Percentiles rank a stretch among this genome's conserved stretches.
phyloP scores from a whole-genome alignment of 2,797 vertebrate species.

The Toxotes lorentzi region DNA sequence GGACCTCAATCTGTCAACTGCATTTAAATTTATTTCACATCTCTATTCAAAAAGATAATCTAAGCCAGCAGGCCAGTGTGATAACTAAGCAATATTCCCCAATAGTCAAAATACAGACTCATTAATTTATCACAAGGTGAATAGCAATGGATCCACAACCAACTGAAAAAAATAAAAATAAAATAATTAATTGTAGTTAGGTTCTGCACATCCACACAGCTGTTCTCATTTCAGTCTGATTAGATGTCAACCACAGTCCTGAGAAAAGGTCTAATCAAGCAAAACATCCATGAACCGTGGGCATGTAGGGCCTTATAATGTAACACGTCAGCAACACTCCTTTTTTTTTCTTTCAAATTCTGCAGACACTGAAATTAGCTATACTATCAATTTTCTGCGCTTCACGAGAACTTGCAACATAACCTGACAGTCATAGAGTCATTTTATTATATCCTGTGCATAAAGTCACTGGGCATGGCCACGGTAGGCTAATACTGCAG shows the following conservation, averaged over 20 bases:
- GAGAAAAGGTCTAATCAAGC: constrained; percentile 7
- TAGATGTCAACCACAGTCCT: background rate
- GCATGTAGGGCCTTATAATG: background rate
- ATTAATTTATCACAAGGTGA: constrained; percentile 11
- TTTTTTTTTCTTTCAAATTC: background rate
- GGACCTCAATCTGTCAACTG: constrained; percentile 2
- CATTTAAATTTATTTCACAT: constrained; percentile 16
- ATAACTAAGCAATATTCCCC: background rate
- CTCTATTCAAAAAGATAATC: constrained; percentile 7
- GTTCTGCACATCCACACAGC: background rate
- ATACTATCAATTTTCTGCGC: background rate
- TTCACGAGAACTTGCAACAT: constrained; percentile 1
- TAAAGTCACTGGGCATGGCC: background rate
- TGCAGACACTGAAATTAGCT: background rate
- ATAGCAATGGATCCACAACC: background rate
- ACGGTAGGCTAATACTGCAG: background rate
- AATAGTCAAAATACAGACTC: constrained; percentile 7
- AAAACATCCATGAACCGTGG: constrained; percentile 16
- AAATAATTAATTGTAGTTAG: background rate
- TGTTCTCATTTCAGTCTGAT: constrained; percentile 21
- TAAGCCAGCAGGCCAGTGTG: background rate
- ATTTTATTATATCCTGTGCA: background rate
- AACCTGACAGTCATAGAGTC: background rate
- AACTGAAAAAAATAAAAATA: background rate
- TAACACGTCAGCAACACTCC: background rate